These are phyloP conservation scores for Hydrophis major DNA, from an alignment of 2,797 vertebrate species.

Conservation along the genomic window DNA sequence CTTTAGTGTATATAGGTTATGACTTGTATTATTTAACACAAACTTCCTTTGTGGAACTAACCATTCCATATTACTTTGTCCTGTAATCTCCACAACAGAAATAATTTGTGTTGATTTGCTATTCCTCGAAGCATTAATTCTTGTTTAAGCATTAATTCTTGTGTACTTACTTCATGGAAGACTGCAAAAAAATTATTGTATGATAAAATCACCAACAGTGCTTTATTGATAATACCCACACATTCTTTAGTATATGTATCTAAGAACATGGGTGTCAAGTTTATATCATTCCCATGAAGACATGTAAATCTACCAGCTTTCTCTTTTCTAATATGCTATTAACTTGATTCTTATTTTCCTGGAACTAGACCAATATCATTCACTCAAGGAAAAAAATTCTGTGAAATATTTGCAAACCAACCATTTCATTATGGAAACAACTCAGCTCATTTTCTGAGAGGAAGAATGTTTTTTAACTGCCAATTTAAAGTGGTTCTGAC, in stretches of 20 bases:
- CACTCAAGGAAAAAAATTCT: not conserved
- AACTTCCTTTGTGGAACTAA: not conserved
- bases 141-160: not conserved
- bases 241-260: not conserved
- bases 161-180: not conserved
- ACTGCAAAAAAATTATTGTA: not conserved
- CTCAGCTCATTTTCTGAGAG: not conserved
- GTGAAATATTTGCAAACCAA: not conserved
- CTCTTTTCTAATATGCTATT: not conserved
- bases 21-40: not conserved
- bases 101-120: not conserved
- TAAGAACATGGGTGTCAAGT: not conserved
- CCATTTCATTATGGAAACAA: not conserved
- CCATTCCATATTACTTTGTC: not conserved
- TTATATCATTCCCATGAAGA: not conserved
- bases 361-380: not conserved
- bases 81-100: not conserved
- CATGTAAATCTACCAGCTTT: not conserved
- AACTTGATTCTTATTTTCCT: not conserved
- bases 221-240: not conserved
- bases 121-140: not conserved
- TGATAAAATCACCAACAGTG: not conserved
- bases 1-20: no score
- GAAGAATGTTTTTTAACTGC: not conserved
- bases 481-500: not conserved